Evolutionary conservation across 37 sponge, comb jelly and placozoan species (phyloP).

Genomic region (Tethya wilhelma): DNA sequence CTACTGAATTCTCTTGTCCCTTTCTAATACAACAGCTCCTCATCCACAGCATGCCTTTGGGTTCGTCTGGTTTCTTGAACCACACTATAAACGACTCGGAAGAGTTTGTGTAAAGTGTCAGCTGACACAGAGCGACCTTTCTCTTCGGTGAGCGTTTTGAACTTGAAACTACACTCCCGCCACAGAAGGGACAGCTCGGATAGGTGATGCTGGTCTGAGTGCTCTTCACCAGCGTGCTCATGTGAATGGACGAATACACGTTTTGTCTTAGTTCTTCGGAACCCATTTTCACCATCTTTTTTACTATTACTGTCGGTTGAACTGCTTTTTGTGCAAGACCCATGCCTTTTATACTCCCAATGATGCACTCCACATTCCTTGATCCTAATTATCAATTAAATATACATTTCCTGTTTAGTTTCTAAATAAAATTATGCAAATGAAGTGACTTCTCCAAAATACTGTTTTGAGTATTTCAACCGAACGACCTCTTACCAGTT

Average conservation of each 20-base stretch:
- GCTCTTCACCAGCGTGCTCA: constrained; percentile 61
- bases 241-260: constrained; percentile 76
- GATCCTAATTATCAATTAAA: too few species aligned
- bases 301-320: too few species aligned
- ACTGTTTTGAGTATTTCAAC: too few species aligned
- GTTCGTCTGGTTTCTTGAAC: constrained; percentile 67
- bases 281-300: constrained; percentile 41
- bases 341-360: too few species aligned
- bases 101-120: constrained; percentile 62
- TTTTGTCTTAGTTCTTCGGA: constrained; percentile 58
- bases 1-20: constrained; percentile 35
- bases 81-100: constrained; percentile 77
- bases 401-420: too few species aligned
- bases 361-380: too few species aligned
- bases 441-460: too few species aligned
- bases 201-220: constrained; percentile 42
- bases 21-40: constrained; percentile 47
- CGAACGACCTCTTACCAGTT: too few species aligned
- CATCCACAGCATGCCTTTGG: constrained; percentile 76
- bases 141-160: constrained; percentile 45
- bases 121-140: constrained; percentile 52
- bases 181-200: constrained; percentile 62
- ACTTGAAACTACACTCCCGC: background rate
- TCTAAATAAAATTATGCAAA: too few species aligned
- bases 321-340: too few species aligned